Percentiles rank a stretch among this genome's conserved stretches.
Evolutionary conservation across 2,113 vertebrate species (phyloP).

Genomic region (Brachirus orientalis): DNA sequence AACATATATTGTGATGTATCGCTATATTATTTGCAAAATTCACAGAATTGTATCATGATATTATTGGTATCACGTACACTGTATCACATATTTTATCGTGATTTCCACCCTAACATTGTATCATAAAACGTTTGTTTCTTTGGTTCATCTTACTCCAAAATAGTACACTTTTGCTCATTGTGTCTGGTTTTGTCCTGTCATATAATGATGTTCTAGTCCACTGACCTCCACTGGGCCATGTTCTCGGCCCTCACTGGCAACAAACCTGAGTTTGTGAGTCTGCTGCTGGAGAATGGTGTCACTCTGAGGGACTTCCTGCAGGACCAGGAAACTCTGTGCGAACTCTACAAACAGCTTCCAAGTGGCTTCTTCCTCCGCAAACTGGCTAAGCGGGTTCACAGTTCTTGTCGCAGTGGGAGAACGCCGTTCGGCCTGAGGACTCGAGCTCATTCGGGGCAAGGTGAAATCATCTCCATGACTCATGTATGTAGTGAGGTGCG

Average conservation of each 20-base stretch:
- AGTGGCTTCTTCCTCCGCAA: conserved; percentile 87
- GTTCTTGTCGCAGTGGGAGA: conserved; percentile 48
- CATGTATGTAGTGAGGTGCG: conserved; percentile 88
- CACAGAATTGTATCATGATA: too few species aligned
- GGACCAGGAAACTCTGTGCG: conserved; percentile 79
- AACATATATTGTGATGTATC: too few species aligned
- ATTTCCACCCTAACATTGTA: too few species aligned
- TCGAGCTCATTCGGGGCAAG: neutral
- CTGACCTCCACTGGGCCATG: conserved; percentile 91
- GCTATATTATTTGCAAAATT: too few species aligned
- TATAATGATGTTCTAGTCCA: conserved; percentile 77
- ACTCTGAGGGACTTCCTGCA: conserved; percentile 86
- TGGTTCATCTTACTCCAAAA: too few species aligned
- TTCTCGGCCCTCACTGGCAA: conserved; percentile 89
- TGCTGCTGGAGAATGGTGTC: conserved; percentile 93
- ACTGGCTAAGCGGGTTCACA: conserved; percentile 83
- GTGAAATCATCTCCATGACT: conserved; percentile 72
- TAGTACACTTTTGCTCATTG: neutral
- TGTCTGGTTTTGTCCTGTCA: neutral
- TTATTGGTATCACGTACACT: too few species aligned
- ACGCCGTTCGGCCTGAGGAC: neutral
- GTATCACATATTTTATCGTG: too few species aligned
- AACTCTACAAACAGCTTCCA: conserved; percentile 87
- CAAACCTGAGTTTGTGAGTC: conserved; percentile 91
- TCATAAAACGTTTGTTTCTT: too few species aligned